Base-by-base conservation (phyloP, 1,140 invertebrate species). In the Drosophila parabipectinata region DNA sequence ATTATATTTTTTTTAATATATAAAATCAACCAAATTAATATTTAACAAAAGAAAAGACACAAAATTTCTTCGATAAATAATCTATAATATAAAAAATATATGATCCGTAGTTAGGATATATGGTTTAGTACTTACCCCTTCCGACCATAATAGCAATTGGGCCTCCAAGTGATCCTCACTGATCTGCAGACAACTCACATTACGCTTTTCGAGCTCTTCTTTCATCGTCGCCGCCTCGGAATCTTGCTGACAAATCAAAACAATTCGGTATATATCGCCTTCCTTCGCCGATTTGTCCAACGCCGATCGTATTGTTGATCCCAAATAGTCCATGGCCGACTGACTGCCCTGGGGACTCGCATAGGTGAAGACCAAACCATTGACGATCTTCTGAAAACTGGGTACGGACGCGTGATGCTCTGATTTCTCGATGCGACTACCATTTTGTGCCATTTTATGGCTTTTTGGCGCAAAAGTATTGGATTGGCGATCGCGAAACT, bases 161-260 rank as follows among this genome's bases (percentile, higher is more conserved):
- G 12, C 12, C 10, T 37, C 12, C 10, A 37, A n/a, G 3, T 12
- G 34, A 0, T 12, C 12, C 10, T 37, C 34, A 12, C 10, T 12
- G 12, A 37, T 12, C 34, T 37, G 10, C 4, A 37, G 12, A 10
- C 34, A 37, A 10, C 12, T 10, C 34, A 37, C 34, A 4, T 37
- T 37, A 12, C 34, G 34, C 34, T n/a, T 37, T 10, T 37, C 34
- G 2, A 37, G 34, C 12, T 37, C 34, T 10, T 3, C 3, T 37
- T 37, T 37, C 2, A 77, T 2, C 5, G 55, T 1, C 4, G 28
- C 8, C 7, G 68, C 67, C 30, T 77, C 61, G 3, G 28, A 7
- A 1, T 50, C 10, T 3, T 59, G 21, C 32, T 77, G 52, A 18
- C 76, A 79, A 9, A 67, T 34, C 1, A 79, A 12, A 10, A 52